Evolutionary conservation across 2,888 invertebrate species (phyloP).

Genomic region (Diarsia rubi): DNA sequence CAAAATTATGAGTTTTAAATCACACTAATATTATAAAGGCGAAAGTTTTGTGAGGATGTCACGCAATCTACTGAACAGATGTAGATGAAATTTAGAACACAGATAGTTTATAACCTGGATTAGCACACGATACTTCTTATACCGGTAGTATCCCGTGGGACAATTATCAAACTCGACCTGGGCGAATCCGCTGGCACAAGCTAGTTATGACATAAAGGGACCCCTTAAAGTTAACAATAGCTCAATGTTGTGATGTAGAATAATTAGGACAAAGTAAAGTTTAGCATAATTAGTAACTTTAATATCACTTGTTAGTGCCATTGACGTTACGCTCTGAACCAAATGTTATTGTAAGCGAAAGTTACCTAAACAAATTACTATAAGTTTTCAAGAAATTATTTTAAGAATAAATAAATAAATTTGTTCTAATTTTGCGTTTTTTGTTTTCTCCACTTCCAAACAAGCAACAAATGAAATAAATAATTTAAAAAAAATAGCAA

Average conservation of each 20-base stretch:
- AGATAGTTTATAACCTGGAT: no score
- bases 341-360: slow-evolving; percentile 68
- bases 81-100: no score
- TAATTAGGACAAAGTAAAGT: slow-evolving; percentile 48
- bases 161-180: no score
- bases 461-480: neutral
- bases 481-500: no score
- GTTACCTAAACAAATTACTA: slow-evolving; percentile 63
- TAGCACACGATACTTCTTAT: no score
- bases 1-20: no score
- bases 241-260: slow-evolving; percentile 66
- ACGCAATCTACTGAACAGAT: no score
- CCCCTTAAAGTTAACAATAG: slow-evolving; percentile 43
- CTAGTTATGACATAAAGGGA: neutral
- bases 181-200: no score
- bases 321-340: slow-evolving; percentile 70
- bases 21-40: no score
- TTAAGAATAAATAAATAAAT: slow-evolving; percentile 44
- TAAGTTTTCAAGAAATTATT: slow-evolving; percentile 44
- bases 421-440: slow-evolving; percentile 22
- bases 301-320: slow-evolving; percentile 73
- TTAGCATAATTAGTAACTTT: slow-evolving; percentile 63
- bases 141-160: no score
- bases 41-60: no score
- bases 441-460: neutral